A percentile compares a stretch with the other conserved stretches of the same genome.
phyloP scores from a whole-genome alignment of 2,888 invertebrate genomes.

The Eurytoma californica region DNA sequence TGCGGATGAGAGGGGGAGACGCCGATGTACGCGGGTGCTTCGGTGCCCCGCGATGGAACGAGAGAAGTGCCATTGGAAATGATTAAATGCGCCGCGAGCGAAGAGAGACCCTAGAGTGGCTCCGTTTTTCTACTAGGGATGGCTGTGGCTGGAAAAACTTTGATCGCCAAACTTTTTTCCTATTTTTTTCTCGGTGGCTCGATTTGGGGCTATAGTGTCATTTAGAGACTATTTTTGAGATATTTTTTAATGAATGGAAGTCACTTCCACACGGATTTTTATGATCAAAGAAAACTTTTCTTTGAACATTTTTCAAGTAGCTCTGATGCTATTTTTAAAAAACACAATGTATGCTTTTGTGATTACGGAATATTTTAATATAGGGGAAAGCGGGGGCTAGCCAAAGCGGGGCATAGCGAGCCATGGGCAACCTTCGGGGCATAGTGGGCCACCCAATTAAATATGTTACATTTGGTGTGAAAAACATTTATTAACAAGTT shows the following conservation, averaged over 20 bases:
- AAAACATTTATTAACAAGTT: too few species aligned
- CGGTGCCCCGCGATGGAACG: not conserved
- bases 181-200: not conserved
- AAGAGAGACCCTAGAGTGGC: slow-evolving; percentile 17
- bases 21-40: not conserved
- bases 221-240: not conserved
- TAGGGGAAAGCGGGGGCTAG: too few species aligned
- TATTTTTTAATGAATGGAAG: slow-evolving; percentile 33
- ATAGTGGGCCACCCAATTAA: too few species aligned
- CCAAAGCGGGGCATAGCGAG: too few species aligned
- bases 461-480: too few species aligned
- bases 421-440: too few species aligned
- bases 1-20: not conserved
- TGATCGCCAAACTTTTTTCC: slow-evolving; percentile 45
- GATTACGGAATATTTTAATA: not conserved
- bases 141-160: slow-evolving; percentile 37
- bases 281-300: too few species aligned
- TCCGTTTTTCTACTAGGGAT: slow-evolving; percentile 16
- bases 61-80: slow-evolving; percentile 39
- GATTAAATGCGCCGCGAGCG: slow-evolving; percentile 41
- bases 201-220: not conserved
- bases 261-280: slow-evolving; percentile 1
- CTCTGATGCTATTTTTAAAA: not conserved
- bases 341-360: too few species aligned
- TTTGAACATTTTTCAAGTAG: too few species aligned